phyloP scores from a whole-genome alignment of 2,113 vertebrate genomes.

The Cottus gobio region DNA sequence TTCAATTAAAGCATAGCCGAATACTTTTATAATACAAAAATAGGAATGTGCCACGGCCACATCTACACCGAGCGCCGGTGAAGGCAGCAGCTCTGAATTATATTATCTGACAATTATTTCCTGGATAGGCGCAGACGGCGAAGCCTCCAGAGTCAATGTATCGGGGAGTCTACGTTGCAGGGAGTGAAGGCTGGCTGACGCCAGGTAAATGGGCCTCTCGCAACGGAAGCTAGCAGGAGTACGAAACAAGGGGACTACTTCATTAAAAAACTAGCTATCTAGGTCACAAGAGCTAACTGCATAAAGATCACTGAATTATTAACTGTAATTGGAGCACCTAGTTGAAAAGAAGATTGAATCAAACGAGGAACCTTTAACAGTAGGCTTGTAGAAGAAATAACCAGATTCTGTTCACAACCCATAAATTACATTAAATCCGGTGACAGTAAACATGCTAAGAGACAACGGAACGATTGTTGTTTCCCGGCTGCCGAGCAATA shows the following conservation, averaged over 20 bases:
- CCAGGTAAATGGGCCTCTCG: constrained; percentile 61
- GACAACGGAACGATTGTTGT: constrained; percentile 25
- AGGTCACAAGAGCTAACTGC: constrained; percentile 80
- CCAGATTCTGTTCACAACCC: constrained; percentile 20
- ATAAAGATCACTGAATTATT: constrained; percentile 82
- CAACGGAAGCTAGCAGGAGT: constrained; percentile 54
- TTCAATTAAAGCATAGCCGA: constrained; percentile 28
- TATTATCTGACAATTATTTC: constrained; percentile 49
- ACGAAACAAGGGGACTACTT: constrained; percentile 62
- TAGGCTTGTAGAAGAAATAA: constrained; percentile 22
- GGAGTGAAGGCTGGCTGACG: constrained; percentile 31
- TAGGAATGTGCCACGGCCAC: constrained; percentile 33
- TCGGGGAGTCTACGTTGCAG: constrained; percentile 39
- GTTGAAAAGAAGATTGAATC: constrained; percentile 70
- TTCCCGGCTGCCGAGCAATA: constrained; percentile 14
- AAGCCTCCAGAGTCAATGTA: constrained; percentile 48
- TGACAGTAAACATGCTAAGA: neutral
- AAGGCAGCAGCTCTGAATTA: constrained; percentile 22
- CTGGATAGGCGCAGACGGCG: constrained; percentile 43
- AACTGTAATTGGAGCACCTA: constrained; percentile 77
- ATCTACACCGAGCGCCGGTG: constrained; percentile 21
- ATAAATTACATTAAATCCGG: neutral
- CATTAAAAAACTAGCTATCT: constrained; percentile 73
- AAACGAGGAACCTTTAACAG: constrained; percentile 49
- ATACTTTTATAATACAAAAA: constrained; percentile 7